Base-by-base conservation (phyloP, 2,797 vertebrate genomes). In the Pantherophis alleghaniensis region DNA sequence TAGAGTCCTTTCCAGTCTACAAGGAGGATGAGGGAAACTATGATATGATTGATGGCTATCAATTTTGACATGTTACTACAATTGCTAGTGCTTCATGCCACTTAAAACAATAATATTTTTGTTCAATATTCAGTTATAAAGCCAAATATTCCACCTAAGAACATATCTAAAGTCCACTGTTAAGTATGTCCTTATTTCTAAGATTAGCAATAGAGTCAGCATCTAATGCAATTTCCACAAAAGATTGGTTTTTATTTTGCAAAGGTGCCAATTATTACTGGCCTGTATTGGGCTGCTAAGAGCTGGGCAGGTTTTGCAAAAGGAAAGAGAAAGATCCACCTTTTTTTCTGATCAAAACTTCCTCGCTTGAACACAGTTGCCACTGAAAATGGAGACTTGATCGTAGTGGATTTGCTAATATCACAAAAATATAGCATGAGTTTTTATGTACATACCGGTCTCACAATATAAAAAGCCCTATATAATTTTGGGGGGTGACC, bases 131-230 rank as follows among this genome's bases (percentile, higher is more conserved):
- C 37, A 60, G 18, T 11, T 28, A 53, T 2, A 86, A 92, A 96
- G 92, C 91, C 91, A 95, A 92, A 96, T 94, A 94, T 96, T 95
- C 53, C 88, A 93, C 91, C 60, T 66, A 90, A 83, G 92, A 96
- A 74, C 53, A 92, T 66, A 93, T 94, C 93, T 93, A 94, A 79
- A 66, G 93, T 18, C 61, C 92, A 83, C 28, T 93, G 16, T 89
- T 96, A 93, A 90, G 0, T 92, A 95, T 97, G 94, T 94, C 53
- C 95, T 97, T 96, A 95, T 95, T 91, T 89, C n/a, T 42, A 79
- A 61, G 59, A 20, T 60, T 91, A 86, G 59, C 60, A 5, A 59
- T 7, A 83, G 60, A 83, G 24, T 37, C 22, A n/a, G 3, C 26
- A 87, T 69, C 42, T 87, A 60, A 53, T 51, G 61, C 5, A 24